phyloP scores from a whole-genome alignment of 2,888 invertebrate species.

The Trichogramma evanescens region DNA sequence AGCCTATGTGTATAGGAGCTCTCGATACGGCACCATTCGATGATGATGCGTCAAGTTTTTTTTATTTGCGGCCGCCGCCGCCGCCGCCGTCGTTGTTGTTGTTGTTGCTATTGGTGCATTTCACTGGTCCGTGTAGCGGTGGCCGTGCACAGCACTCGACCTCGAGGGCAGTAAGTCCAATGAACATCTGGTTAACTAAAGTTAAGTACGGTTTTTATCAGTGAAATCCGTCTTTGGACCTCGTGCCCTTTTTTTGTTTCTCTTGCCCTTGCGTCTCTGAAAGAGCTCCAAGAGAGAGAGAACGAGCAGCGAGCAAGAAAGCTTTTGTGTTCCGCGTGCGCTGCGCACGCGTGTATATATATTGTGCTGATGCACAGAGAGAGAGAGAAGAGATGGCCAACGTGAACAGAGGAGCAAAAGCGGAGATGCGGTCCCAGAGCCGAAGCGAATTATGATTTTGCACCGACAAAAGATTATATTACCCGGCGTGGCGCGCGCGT shows the following conservation, averaged over 20 bases:
- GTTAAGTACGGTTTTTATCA: constrained; percentile 25
- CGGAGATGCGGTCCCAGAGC: no score
- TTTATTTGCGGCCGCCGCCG: no score
- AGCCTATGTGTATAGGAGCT: no score
- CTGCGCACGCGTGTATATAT: neutral
- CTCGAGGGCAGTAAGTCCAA: no score
- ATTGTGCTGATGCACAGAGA: neutral
- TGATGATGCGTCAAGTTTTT: no score
- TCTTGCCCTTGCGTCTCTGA: neutral
- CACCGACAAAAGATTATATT: no score
- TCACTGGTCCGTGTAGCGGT: constrained; percentile 2
- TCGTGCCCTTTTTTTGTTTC: neutral
- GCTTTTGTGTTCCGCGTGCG: neutral
- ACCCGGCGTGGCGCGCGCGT: no score
- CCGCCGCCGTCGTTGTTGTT: constrained; percentile 11
- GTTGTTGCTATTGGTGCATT: neutral
- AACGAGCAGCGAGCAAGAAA: neutral
- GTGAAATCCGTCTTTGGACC: constrained; percentile 19
- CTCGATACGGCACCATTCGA: no score
- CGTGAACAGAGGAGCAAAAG: no score
- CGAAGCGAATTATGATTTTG: no score
- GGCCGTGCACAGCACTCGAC: neutral
- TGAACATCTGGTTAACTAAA: constrained; percentile 22
- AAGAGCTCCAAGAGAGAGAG: neutral
- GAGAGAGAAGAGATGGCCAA: no score